These are phyloP conservation scores for Dynastes maya DNA, from an alignment of 2,888 invertebrate genomes.

Conservation along the genomic window DNA sequence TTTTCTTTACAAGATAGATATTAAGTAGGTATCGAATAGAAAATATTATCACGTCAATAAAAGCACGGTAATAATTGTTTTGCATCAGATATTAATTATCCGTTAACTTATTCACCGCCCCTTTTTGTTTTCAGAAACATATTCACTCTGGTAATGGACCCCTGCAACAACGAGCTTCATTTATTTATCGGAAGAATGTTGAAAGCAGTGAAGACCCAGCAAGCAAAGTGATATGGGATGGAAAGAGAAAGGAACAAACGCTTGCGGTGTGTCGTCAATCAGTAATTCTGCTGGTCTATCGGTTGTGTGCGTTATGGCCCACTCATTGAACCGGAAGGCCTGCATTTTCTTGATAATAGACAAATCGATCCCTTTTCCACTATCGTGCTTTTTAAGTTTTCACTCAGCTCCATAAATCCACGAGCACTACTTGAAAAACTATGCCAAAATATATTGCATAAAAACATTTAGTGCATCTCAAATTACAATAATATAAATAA, in stretches of 20 bases:
- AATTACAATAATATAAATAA: too few species aligned
- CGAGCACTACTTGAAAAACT: constrained; percentile 24
- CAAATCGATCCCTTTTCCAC: constrained; percentile 60
- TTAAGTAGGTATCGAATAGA: too few species aligned
- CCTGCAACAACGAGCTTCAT: background rate
- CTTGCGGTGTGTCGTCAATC: constrained; percentile 49
- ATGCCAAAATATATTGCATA: background rate
- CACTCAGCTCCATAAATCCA: constrained; percentile 5
- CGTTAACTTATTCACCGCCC: too few species aligned
- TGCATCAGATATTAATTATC: too few species aligned
- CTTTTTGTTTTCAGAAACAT: too few species aligned
- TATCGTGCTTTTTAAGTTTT: constrained; percentile 49
- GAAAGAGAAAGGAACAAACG: constrained; percentile 46
- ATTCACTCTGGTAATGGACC: too few species aligned
- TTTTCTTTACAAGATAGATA: too few species aligned
- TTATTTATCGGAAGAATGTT: constrained; percentile 30
- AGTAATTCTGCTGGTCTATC: constrained; percentile 52
- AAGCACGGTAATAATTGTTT: too few species aligned
- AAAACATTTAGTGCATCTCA: background rate
- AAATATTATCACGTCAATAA: too few species aligned
- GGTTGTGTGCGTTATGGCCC: constrained; percentile 52
- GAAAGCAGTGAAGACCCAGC: constrained; percentile 5
- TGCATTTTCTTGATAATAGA: constrained; percentile 66
- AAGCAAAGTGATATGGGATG: constrained; percentile 30
- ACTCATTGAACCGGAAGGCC: constrained; percentile 66